Evolutionary conservation across 2,797 vertebrate genomes (phyloP), one percentile per base, ranked within the genome.

Genomic region (Scolopax rusticola): DNA sequence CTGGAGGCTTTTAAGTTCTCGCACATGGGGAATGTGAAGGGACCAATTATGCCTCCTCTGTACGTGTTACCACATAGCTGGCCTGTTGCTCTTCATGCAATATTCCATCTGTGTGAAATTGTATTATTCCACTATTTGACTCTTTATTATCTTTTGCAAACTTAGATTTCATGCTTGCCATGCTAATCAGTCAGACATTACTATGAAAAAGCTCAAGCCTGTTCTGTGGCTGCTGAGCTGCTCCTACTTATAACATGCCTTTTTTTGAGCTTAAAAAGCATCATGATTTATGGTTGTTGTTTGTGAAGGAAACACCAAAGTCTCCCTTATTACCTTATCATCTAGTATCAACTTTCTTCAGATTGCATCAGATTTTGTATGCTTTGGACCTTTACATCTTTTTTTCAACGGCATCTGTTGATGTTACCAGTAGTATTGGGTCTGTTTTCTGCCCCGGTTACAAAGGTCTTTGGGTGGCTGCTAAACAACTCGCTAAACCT

Each of bases 131-230:
- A 48, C 73, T 76, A 11, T 73, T 84, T 64, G 54, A n/a, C 11
- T 92, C 76, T 91, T 94, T 84, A 43, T 77, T 80, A 51, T 61
- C 70, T 59, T 78, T 71, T 6, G 16, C 48, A 95, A 87, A 94
- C 51, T 60, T 73, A 79, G 38, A 63, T 83, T 83, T 87, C 54
- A 27, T 81, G 38, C 69, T 75, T 95, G 28, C 57, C 47, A 54
- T 75, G 53, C 41, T 80, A 65, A 82, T 50, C 38, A 40, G 56
- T 75, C 54, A 47, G 59, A 82, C 30, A 16, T 36, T 59, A 95
- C 59, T 90, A 93, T 54, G 24, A 65, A 43, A 93, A 82, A 40
- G 23, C 20, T 54, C n/a, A 83, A 80, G 15, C 73, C 78, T 85
- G 32, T 69, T 61, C 81, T 87, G 12, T 25, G 78, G 41, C 75